These are phyloP conservation scores for Megatriorchis doriae DNA, from an alignment of 2,113 vertebrate species.

Conservation along the genomic window DNA sequence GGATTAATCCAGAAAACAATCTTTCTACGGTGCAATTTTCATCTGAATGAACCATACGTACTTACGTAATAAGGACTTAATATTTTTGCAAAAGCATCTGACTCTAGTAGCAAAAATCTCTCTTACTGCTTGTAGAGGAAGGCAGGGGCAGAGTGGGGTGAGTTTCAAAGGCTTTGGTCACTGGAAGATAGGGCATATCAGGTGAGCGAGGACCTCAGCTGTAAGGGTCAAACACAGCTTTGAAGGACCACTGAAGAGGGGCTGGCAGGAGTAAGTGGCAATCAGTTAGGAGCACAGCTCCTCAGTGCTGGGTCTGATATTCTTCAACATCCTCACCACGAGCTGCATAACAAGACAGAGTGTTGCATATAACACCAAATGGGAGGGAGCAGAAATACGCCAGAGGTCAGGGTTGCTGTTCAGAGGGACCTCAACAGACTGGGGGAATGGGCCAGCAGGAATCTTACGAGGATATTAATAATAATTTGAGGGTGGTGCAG, in stretches of 20 bases:
- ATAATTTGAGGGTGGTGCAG: neutral
- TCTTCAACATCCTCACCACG: rapidly evolving
- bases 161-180: neutral
- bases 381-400: rapidly evolving
- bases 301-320: neutral
- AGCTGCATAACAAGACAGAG: neutral
- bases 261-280: neutral
- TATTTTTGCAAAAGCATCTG: neutral
- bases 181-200: neutral
- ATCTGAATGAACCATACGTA: neutral
- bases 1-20: neutral
- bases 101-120: neutral
- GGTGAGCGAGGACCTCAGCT: neutral
- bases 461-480: neutral
- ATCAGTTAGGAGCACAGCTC: neutral
- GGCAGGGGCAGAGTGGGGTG: neutral
- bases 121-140: neutral
- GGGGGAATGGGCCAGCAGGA: neutral
- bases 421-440: neutral
- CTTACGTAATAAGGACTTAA: neutral
- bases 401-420: neutral
- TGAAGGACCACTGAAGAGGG: neutral
- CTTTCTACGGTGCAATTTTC: neutral
- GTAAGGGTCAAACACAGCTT: neutral
- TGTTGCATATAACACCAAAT: neutral